Percentiles rank a stretch among this genome's conserved stretches.
Evolutionary conservation across 2,888 invertebrate species (phyloP).

Genomic region (Drosophila leonis): DNA sequence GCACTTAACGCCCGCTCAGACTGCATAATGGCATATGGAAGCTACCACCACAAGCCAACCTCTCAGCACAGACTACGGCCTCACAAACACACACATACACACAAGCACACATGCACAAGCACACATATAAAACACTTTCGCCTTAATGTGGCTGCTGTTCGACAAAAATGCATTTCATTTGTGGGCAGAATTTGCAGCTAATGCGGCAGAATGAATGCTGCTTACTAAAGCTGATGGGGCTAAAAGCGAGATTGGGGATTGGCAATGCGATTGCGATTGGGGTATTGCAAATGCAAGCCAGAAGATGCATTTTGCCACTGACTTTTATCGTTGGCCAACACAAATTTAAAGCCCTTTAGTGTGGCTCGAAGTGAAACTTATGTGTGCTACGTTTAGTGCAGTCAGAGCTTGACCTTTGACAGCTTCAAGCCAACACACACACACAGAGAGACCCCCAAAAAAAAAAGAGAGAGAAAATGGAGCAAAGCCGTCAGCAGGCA

Average conservation of each 20-base stretch:
- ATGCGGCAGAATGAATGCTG: constrained; percentile 61
- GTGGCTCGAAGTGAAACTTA: constrained; percentile 28
- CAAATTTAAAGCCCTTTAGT: constrained; percentile 49
- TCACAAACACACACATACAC: neutral
- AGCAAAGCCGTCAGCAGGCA: constrained; percentile 35
- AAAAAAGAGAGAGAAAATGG: constrained; percentile 53
- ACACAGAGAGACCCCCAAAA: neutral
- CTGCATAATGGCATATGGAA: constrained; percentile 53
- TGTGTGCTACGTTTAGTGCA: constrained; percentile 22
- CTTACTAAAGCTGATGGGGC: constrained; percentile 23
- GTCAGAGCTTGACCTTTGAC: constrained; percentile 56
- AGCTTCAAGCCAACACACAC: constrained; percentile 20
- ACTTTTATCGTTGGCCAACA: constrained; percentile 29
- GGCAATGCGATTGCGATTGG: constrained; percentile 30
- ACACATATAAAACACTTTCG: constrained; percentile 46
- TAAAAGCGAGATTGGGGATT: constrained; percentile 44
- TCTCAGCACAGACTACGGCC: constrained; percentile 1
- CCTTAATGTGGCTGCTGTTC: constrained; percentile 60
- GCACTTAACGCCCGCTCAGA: constrained; percentile 63
- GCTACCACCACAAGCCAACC: neutral
- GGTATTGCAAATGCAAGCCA: constrained; percentile 18
- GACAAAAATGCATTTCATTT: constrained; percentile 75
- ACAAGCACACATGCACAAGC: constrained; percentile 1
- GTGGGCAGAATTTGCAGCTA: constrained; percentile 59
- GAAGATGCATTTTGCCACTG: constrained; percentile 37